A percentile compares a stretch with the other conserved stretches of the same genome.
These are phyloP conservation scores for Dichetophora obliterata DNA, from an alignment of 2,888 invertebrate species.

Conservation along the genomic window DNA sequence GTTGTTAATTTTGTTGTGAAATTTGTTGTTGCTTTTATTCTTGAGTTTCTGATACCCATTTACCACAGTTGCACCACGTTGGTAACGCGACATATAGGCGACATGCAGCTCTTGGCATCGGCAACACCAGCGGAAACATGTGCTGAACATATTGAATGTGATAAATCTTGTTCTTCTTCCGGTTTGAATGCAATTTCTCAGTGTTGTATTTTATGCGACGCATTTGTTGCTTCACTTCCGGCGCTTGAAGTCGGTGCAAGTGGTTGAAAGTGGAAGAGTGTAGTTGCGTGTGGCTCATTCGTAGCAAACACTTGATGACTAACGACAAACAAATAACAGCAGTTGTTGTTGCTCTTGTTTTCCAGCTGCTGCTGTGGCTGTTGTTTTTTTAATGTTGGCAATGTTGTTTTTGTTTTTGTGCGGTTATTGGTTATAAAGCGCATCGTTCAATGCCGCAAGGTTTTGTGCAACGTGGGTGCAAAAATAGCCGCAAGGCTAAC, in stretches of 20 bases:
- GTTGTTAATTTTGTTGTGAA: not conserved
- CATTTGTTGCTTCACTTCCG: constrained; percentile 6
- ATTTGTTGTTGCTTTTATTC: not conserved
- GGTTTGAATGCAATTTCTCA: constrained; percentile 15
- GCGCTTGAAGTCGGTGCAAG: not conserved
- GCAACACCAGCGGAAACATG: constrained; percentile 22
- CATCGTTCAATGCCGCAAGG: too few species aligned
- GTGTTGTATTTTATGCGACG: not conserved
- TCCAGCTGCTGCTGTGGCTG: too few species aligned
- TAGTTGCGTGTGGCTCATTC: too few species aligned
- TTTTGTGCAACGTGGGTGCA: too few species aligned
- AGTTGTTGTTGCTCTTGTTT: too few species aligned
- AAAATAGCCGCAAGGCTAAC: too few species aligned
- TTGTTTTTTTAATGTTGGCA: too few species aligned
- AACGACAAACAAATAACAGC: too few species aligned
- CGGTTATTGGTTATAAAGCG: too few species aligned
- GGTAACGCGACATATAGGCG: constrained; percentile 9
- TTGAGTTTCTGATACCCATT: not conserved
- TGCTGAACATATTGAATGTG: constrained; percentile 54
- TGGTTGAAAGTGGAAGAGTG: too few species aligned
- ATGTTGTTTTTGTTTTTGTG: too few species aligned
- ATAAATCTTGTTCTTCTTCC: constrained; percentile 50
- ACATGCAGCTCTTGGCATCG: constrained; percentile 35
- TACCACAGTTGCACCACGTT: constrained; percentile 48
- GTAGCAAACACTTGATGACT: too few species aligned